Evolutionary conservation across 2,113 vertebrate genomes (phyloP).

Genomic region (Irena cyanogastra): DNA sequence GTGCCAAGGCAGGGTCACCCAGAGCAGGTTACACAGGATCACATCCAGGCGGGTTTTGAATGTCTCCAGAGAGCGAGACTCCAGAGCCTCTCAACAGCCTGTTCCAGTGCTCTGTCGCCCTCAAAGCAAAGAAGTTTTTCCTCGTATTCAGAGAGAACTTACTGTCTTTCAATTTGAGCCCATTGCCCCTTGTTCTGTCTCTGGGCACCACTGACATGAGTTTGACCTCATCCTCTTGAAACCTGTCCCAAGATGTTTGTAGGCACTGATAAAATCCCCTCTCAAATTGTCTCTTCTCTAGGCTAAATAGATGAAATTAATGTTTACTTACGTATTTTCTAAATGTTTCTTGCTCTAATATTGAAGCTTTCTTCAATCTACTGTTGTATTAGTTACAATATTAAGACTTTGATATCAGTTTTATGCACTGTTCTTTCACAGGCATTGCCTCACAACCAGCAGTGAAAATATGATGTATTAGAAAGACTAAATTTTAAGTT

Average conservation of each 20-base stretch:
- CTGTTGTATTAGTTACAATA: neutral
- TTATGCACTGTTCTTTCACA: neutral
- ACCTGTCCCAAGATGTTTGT: neutral
- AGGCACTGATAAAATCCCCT: neutral
- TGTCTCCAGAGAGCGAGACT: neutral
- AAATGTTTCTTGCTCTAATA: neutral
- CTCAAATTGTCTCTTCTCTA: neutral
- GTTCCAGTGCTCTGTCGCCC: neutral
- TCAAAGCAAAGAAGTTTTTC: neutral
- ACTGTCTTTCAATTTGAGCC: neutral
- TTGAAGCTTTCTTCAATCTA: neutral
- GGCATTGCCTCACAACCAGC: neutral
- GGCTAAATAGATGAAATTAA: neutral
- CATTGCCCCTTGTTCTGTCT: neutral
- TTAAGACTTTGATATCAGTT: neutral
- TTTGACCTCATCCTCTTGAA: neutral
- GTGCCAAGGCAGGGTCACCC: neutral
- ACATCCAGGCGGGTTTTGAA: accelerated
- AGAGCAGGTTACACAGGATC: neutral
- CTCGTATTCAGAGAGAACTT: neutral
- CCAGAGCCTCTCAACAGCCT: neutral
- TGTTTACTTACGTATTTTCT: neutral
- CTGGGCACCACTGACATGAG: neutral
- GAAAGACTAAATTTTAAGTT: neutral
- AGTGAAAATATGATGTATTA: neutral